Base-by-base conservation (phyloP, 2,888 invertebrate genomes). In the Sinohyriopsis cumingii region DNA sequence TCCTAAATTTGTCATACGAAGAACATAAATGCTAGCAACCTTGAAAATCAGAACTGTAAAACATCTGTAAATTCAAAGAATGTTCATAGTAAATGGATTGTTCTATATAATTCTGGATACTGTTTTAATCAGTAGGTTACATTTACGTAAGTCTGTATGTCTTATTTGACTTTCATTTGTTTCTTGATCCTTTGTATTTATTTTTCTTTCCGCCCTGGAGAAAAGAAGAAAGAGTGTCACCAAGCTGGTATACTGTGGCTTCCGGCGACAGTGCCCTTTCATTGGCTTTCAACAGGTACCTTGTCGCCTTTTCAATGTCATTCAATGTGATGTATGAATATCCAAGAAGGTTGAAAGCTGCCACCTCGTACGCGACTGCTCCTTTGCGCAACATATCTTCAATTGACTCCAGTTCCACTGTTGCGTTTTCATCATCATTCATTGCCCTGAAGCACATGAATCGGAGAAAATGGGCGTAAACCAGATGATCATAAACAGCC, bases 401-500 rank as follows among this genome's bases (percentile, higher is more conserved):
- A 55, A 68, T 68, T 3, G 68, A 56, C n/a, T 19, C 22, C 6
- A 68, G 60, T 7, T 20, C 56, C 19, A 22, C 33, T 33, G 59
- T 53, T n/a, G 57, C 12, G 24, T 54, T n/a, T 12, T 28, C 22
- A 22, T 5, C 22, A 5, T 54, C 54, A 12, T 22, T 33, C 19
- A 2, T 6, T 45, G 55, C 60, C 7, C 9, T 20, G 45, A 59
- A 59, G 53, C 64, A 68, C 9, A 68, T 59, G 25, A 59, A 68
- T 12, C 53, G 25, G n/a, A 68, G 54, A 45, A 55, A 68, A 53
- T 68, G 54, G 24, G 68, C 60, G 25, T 28, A 68, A 9, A 68
- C 68, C 15, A 64, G n/a, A 55, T 64, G 68, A 19, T 68, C 64
- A 54, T 68, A 68, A 7, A 68, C 54, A 15, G 68, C 68, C 68